Base-by-base conservation (phyloP, 1,140 invertebrate species). In the Archivesica marissinica region DNA sequence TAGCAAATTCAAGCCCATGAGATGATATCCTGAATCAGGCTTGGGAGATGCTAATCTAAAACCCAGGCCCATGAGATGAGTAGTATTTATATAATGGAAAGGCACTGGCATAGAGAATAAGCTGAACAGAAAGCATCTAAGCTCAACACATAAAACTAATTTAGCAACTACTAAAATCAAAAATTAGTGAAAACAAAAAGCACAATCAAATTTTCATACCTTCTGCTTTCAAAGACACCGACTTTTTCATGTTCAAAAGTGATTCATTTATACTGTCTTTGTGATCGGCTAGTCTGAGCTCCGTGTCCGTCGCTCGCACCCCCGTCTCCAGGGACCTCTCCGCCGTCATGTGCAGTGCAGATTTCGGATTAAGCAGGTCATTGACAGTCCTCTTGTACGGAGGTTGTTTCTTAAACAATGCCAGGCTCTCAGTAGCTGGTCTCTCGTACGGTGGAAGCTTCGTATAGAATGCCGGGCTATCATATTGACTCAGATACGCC, bases 281-380 rank as follows among this genome's bases (percentile, higher is more conserved):
- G 25, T 68, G 64, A 23, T 85, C 82, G 9, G 82, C 82, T 1
- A 85, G 33, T 30, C 28, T 44, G 4, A 85, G 41, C 44, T 85
- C 82, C 13, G 39, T 54, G 3, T 68, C 74, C 41, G 82, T 85
- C 7, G 74, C 82, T n/a, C 82, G 44, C 20, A 85, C 41, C 4
- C 82, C 82, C 3, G 82, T 85, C 54, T 85, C 61, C 11, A 85
- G 44, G 28, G 82, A 85, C 23, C 82, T 68, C 33, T 85, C 82
- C n/a, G 82, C 82, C 20, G 82, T 85, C 61, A 85, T 66, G n/a
- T 77, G 82, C 28, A 85, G 74, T 4, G 61, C 56, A 28, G 82
- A 85, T 41, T 85, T 85, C 7, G 82, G 82, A 52, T 76, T 85
- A 0, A 85, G 15, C 7, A 85, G 44, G 30, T 85, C 82, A 70